Conservation (phyloP, 2,888 invertebrate species). For the Brachylomia viminalis region DNA sequence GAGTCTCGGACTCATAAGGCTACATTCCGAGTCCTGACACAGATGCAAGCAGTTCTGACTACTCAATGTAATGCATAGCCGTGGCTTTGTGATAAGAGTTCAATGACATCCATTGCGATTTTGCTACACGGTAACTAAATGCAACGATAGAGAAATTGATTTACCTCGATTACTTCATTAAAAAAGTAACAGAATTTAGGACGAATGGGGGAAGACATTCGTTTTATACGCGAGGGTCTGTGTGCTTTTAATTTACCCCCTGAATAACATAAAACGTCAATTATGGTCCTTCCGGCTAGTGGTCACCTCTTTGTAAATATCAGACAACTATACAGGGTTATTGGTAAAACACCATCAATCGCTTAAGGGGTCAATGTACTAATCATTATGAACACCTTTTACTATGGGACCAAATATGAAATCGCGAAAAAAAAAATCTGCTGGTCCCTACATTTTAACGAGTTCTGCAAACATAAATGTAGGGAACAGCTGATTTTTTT, state of each 20-base stretch:
- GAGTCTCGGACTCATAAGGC: neutral
- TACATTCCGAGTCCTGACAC: neutral
- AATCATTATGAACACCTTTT: too few species aligned
- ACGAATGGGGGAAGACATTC: neutral
- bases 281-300: neutral
- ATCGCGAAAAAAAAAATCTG: too few species aligned
- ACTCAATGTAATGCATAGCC: neutral
- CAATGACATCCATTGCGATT: slow-evolving; percentile 7
- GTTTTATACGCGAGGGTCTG: neutral
- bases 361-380: too few species aligned
- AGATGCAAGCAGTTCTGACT: neutral
- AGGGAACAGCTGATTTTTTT: too few species aligned
- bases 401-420: too few species aligned
- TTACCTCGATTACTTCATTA: neutral
- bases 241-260: neutral
- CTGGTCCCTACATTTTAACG: too few species aligned
- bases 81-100: neutral
- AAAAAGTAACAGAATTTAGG: slow-evolving; percentile 15
- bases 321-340: neutral
- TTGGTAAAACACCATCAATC: too few species aligned
- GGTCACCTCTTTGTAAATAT: neutral
- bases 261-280: neutral
- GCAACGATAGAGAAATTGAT: neutral
- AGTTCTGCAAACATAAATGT: too few species aligned
- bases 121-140: slow-evolving; percentile 9